Base-by-base conservation (phyloP, 1,140 invertebrate genomes). In the Zaprionus africanus region DNA sequence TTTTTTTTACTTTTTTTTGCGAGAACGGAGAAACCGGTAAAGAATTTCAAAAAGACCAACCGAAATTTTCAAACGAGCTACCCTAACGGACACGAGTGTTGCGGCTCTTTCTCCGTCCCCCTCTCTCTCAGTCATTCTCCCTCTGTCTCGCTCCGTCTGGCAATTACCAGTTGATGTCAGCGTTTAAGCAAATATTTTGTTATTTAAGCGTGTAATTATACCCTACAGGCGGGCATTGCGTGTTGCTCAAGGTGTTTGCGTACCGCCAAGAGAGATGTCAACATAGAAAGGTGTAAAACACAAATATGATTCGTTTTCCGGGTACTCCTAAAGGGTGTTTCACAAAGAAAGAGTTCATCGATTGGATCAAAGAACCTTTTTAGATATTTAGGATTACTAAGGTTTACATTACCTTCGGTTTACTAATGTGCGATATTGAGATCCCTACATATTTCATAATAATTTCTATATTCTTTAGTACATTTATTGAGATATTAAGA, bases 121-220 rank as follows among this genome's bases (percentile, higher is more conserved):
- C 5, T 34, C 34, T 24, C 19, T 38, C 11, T 26, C 24, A 62
- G 43, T 53, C 41, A 26, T 36, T 64, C 26, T 64, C 31, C 22
- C 12, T 28, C 24, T 28, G 4, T 11, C 19, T 19, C 49, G 28
- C 28, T 54, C 58, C 51, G 60, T 51, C 46, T 79, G 53, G 34
- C 67, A 76, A 76, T 76, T 69, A 81, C 71, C 67, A 58, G 80
- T 81, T 88, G 85, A 88, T 88, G 84, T 88, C 85, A 88, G 85
- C 84, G 78, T 79, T 88, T 68, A 90, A 84, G 71, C 77, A 88
- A 88, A 84, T 88, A 88, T 90, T 90, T 84, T 81, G 61, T 69
- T 78, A 84, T 90, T 87, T 84, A 81, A 84, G 74, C 84, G 85
- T 88, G 81, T 88, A 88, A 88, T 88, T 88, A 90, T 88, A 71